Evolutionary conservation across 2,888 invertebrate genomes (phyloP).

Genomic region (Caenorhabditis wallacei): DNA sequence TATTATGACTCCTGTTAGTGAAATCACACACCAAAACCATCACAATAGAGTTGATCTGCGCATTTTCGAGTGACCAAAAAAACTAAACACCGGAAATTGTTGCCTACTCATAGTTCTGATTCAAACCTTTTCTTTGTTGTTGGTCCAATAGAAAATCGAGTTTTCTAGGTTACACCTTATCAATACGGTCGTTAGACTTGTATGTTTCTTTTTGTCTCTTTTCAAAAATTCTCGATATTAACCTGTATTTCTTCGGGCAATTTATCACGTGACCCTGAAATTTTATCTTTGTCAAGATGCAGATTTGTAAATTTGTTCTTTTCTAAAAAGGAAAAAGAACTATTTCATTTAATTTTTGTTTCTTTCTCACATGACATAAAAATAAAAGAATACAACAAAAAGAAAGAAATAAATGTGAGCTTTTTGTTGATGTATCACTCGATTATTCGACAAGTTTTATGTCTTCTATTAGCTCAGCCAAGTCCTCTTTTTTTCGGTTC

Average conservation of each 20-base stretch:
- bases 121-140: neutral
- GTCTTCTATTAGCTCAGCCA: constrained; percentile 25
- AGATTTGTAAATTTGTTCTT: too few species aligned
- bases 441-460: constrained; percentile 33
- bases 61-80: constrained; percentile 18
- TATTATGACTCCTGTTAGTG: neutral
- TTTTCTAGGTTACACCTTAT: constrained; percentile 18
- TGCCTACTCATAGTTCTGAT: neutral
- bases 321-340: too few species aligned
- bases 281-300: too few species aligned
- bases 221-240: neutral
- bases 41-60: neutral
- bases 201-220: constrained; percentile 18
- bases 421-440: constrained; percentile 31
- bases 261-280: constrained; percentile 23
- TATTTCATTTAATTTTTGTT: too few species aligned
- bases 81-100: neutral
- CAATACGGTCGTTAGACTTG: constrained; percentile 26
- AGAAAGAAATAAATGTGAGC: constrained; percentile 6
- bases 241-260: neutral
- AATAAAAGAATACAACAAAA: neutral
- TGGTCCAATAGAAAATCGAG: neutral
- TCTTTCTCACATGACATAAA: too few species aligned
- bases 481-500: constrained; percentile 6
- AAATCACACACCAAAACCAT: constrained; percentile 24